These are phyloP conservation scores for Crotalus viridis DNA, from an alignment of 2,113 vertebrate species.

Conservation along the genomic window DNA sequence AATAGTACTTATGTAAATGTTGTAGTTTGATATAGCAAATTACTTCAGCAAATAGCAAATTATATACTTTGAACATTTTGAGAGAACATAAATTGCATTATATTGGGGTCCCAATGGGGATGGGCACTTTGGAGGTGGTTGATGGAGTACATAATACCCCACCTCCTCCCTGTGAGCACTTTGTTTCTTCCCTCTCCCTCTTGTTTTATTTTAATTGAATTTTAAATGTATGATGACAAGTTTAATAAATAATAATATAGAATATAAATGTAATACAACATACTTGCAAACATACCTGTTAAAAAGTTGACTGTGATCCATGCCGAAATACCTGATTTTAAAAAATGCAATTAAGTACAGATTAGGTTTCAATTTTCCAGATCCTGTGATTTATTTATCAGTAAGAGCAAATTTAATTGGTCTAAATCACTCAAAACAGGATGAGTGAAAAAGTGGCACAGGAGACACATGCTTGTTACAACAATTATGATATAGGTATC, in stretches of 20 bases:
- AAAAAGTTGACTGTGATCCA: slow-evolving; percentile 97
- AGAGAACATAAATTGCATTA: background rate
- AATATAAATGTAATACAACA: background rate
- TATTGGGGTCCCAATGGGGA: background rate
- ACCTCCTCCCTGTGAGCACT: background rate
- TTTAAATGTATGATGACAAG: background rate
- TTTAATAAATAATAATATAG: background rate
- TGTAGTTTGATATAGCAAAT: background rate
- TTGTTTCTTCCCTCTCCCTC: background rate
- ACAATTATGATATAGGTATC: background rate
- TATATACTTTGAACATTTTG: background rate
- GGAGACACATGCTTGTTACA: background rate
- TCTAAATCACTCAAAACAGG: background rate
- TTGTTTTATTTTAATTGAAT: background rate
- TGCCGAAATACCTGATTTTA: slow-evolving; percentile 83
- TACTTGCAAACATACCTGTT: slow-evolving; percentile 72
- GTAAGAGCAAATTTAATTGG: background rate
- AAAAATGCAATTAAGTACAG: slow-evolving; percentile 13
- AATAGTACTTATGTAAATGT: background rate
- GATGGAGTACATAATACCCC: background rate
- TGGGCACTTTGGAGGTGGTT: background rate
- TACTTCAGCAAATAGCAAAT: background rate
- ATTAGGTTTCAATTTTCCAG: background rate
- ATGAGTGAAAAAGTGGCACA: background rate
- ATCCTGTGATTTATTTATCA: background rate